These are phyloP conservation scores for Cryptocephalus moraei DNA, from an alignment of 2,888 invertebrate genomes.

Conservation along the genomic window DNA sequence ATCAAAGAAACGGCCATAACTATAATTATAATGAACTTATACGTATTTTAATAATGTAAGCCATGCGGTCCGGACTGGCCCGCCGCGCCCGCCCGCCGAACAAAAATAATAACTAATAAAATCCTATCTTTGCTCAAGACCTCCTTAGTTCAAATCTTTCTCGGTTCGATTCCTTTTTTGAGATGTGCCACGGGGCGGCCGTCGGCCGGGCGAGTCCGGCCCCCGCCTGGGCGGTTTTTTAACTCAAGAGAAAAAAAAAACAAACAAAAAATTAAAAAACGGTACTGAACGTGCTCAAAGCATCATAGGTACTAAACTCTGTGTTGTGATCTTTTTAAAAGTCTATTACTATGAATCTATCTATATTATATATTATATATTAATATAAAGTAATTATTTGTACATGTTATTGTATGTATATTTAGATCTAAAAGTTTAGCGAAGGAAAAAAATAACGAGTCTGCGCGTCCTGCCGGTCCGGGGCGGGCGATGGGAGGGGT, in stretches of 20 bases:
- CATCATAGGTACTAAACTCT: constrained; percentile 34
- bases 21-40: constrained; percentile 28
- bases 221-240: constrained; percentile 20
- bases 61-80: constrained; percentile 2
- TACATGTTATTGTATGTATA: constrained; percentile 37
- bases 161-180: constrained; percentile 3
- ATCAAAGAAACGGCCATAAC: constrained; percentile 35
- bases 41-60: constrained; percentile 20
- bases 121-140: too few species aligned
- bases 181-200: constrained; percentile 18
- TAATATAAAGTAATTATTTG: constrained; percentile 34
- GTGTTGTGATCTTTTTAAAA: constrained; percentile 43
- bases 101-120: too few species aligned
- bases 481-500: too few species aligned
- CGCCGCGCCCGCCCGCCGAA: too few species aligned
- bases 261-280: constrained; percentile 1
- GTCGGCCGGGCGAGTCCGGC: too few species aligned
- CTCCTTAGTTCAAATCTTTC: too few species aligned
- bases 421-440: constrained; percentile 21
- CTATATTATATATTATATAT: constrained; percentile 27
- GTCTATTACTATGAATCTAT: constrained; percentile 42
- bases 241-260: constrained; percentile 13
- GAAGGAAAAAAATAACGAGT: too few species aligned
- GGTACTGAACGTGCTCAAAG: constrained; percentile 20
- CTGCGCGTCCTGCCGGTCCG: too few species aligned